These are phyloP conservation scores for Halesus radiatus DNA, from an alignment of 1,140 invertebrate species.

Conservation along the genomic window DNA sequence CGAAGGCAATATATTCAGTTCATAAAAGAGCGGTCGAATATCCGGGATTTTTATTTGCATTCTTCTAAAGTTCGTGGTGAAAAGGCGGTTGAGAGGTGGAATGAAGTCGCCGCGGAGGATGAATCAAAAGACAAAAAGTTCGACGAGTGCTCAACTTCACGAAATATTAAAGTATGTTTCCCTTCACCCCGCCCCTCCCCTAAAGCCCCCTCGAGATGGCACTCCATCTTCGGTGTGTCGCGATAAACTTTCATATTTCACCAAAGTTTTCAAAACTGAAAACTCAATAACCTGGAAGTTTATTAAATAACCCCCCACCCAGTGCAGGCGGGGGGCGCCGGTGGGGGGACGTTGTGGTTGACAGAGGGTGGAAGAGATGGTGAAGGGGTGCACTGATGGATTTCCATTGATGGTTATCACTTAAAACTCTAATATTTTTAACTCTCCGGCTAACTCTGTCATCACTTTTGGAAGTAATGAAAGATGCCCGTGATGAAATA, in stretches of 20 bases:
- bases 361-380: neutral
- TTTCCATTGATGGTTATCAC: neutral
- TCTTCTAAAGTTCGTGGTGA: too few relatives aligned
- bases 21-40: too few relatives aligned
- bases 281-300: conserved; percentile 36
- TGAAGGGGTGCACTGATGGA: too few relatives aligned
- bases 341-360: neutral
- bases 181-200: neutral
- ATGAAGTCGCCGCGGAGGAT: too few relatives aligned
- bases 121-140: neutral
- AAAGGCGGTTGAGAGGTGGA: too few relatives aligned
- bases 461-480: neutral
- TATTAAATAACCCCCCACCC: conserved; percentile 31
- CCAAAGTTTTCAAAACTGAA: conserved; percentile 23
- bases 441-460: neutral
- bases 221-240: conserved; percentile 31
- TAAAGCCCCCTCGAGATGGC: neutral
- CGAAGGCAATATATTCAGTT: too few relatives aligned
- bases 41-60: too few relatives aligned
- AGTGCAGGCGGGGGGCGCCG: neutral
- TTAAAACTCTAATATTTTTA: neutral
- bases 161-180: conserved; percentile 26
- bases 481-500: neutral
- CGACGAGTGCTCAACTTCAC: neutral
- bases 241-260: conserved; percentile 39